Evolutionary conservation across 2,113 vertebrate genomes (phyloP), one percentile per base, ranked within the genome.

Genomic region (Pseudorhombus dupliciocellatus): DNA sequence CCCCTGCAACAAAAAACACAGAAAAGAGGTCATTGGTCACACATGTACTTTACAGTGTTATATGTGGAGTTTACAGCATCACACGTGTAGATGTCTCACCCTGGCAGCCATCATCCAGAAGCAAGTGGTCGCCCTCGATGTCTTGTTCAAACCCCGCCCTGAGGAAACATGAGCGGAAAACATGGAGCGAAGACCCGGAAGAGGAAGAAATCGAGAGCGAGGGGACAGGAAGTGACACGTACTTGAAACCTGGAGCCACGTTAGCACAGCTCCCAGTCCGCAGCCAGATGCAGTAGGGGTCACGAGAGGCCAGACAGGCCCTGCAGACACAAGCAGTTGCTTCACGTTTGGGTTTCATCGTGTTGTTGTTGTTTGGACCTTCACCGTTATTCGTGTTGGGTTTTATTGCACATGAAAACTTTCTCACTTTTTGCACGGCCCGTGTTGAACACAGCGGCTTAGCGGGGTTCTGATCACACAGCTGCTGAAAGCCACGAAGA

Each of bases 401-500:
- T 34, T 34, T 34, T 34, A 11, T 10, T 34, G 31, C 8, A 34
- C 10, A 8, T 34, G 31, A 34, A 34, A 11, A 34, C 10, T 31
- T 25, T 15, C 93, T 81, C 48, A 97, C 95, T 79, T 93, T 46
- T 55, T 91, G 60, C 96, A 96, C 66, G 86, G 79, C 18, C 89
- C 87, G 1, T 96, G 91, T 12, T 62, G 66, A 6, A 60, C 18
- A 55, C 96, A 96, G 58, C 88, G 95, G 76, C 96, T 96, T 7
- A 97, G 93, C 0, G 95, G 94, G 8, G 96, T 89, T 54, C 93
- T 87, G 77, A 95, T 88, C 0, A 97, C 86, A 0, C 96, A 96
- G 89, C 94, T 91, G 42, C 87, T 91, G 80, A 96, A 97, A 1
- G 95, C 95, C 26, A 96, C 95, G 14, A 94, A 96, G 76, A 97